Percentiles rank a stretch among this genome's conserved stretches.
Conservation (phyloP, 2,888 invertebrate genomes). For the Xestia ashworthii region DNA sequence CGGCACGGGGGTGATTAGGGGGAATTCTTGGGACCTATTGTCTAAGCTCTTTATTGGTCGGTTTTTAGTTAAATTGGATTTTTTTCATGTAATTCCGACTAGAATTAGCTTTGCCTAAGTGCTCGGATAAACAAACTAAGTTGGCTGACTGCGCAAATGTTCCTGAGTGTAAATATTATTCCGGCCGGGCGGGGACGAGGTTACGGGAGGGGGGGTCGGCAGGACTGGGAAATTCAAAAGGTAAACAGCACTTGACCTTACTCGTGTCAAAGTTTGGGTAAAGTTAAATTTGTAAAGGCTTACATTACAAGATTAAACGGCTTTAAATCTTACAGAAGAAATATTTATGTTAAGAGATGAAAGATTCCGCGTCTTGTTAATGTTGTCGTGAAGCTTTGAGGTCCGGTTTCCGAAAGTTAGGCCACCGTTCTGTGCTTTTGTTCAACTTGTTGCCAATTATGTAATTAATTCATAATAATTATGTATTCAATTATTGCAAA, state of each 20-base stretch:
- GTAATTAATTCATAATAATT: not conserved
- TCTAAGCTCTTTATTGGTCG: conserved; percentile 57
- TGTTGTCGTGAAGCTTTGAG: conserved; percentile 47
- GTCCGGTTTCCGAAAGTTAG: conserved; percentile 15
- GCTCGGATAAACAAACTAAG: conserved; percentile 39
- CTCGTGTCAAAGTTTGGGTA: conserved; percentile 57
- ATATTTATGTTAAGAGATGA: conserved; percentile 58
- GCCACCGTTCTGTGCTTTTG: not conserved
- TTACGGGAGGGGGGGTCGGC: not conserved
- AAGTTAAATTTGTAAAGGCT: conserved; percentile 64
- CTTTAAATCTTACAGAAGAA: conserved; percentile 56
- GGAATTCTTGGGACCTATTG: conserved; percentile 53
- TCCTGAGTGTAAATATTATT: conserved; percentile 51
- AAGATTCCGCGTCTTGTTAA: conserved; percentile 49
- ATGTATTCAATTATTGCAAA: not conserved
- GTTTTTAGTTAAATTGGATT: conserved; percentile 48
- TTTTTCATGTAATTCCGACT: conserved; percentile 49
- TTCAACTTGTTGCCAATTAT: not conserved
- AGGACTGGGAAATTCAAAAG: conserved; percentile 53
- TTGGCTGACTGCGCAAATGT: conserved; percentile 40
- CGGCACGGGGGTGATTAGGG: conserved; percentile 48
- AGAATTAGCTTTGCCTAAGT: conserved; percentile 36
- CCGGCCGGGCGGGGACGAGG: not conserved
- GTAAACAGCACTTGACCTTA: conserved; percentile 61
- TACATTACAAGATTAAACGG: conserved; percentile 64